Evolutionary conservation across 2,797 vertebrate species (phyloP).

Genomic region (Channallabes apus): DNA sequence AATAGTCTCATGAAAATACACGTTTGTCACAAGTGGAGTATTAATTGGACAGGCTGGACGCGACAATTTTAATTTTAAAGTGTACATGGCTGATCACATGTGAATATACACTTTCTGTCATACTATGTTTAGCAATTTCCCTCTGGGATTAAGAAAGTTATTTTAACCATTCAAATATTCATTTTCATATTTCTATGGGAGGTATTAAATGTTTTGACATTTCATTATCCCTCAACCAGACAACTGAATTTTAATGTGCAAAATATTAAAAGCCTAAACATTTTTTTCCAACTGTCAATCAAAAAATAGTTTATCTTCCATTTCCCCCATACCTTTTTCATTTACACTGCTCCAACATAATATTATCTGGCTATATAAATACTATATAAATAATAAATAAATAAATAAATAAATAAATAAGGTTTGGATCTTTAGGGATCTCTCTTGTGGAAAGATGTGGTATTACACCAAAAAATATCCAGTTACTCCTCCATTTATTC

Average conservation of each 20-base stretch:
- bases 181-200: not conserved
- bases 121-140: no score
- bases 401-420: no score
- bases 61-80: not conserved
- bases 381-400: no score
- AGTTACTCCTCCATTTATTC: constrained; percentile 50
- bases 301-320: not conserved
- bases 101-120: no score
- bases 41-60: not conserved
- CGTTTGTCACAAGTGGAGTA: no score
- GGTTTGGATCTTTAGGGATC: not conserved
- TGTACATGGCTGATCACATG: not conserved
- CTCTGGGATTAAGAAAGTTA: no score
- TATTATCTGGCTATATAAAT: not conserved
- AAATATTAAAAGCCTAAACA: not conserved
- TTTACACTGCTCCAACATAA: not conserved
- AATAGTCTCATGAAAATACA: not conserved
- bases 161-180: no score
- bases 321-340: not conserved
- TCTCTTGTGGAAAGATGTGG: constrained; percentile 40
- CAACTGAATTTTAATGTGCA: not conserved
- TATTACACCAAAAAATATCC: constrained; percentile 11
- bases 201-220: not conserved
- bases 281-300: not conserved
- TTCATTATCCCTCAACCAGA: not conserved